phyloP scores from a whole-genome alignment of 2,797 vertebrate species.

The Semotilus atromaculatus region DNA sequence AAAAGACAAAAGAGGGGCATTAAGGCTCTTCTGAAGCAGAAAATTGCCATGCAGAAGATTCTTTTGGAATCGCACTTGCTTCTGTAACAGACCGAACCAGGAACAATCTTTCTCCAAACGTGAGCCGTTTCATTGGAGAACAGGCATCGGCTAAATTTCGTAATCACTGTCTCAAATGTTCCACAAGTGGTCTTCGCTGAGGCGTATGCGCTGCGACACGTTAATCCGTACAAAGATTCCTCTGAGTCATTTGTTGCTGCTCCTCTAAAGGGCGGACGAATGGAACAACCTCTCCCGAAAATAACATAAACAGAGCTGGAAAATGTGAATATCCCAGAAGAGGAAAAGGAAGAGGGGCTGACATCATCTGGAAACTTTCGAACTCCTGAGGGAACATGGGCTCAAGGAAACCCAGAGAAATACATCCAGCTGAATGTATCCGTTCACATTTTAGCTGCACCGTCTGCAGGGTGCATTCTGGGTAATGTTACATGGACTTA shows the following conservation, averaged over 20 bases:
- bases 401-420: background rate
- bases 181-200: background rate
- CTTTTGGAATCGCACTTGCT: background rate
- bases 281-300: background rate
- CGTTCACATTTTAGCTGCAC: conserved; percentile 15
- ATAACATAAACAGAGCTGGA: background rate
- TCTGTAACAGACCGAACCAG: conserved; percentile 49
- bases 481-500: conserved; percentile 54
- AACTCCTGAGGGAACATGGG: background rate
- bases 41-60: background rate
- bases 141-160: background rate
- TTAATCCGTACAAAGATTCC: background rate
- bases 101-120: background rate
- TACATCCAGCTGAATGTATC: background rate
- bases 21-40: background rate
- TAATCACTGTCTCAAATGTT: conserved; percentile 29
- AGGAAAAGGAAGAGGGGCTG: background rate
- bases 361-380: background rate
- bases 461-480: conserved; percentile 18
- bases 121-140: background rate
- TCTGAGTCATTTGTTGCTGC: conserved; percentile 21
- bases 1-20: background rate
- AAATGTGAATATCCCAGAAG: background rate
- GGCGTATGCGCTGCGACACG: background rate
- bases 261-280: background rate